Conservation (phyloP, 2,888 invertebrate species). For the Trisateles emortualis region DNA sequence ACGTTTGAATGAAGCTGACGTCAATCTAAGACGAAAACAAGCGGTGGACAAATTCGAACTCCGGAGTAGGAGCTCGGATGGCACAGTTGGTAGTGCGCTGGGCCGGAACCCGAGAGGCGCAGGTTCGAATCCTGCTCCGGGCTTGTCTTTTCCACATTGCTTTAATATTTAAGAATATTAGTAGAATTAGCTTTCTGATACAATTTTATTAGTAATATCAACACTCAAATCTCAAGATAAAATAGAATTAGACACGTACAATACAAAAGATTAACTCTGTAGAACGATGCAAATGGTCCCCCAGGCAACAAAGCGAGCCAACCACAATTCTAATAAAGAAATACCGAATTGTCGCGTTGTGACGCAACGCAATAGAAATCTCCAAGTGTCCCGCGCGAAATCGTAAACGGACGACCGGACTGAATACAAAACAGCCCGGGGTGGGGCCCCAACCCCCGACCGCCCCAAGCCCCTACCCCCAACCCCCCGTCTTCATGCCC, state of each 20-base stretch:
- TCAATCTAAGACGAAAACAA: too few relatives aligned
- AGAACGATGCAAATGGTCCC: constrained; percentile 41
- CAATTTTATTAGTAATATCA: background rate
- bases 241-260: constrained; percentile 24
- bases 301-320: constrained; percentile 52
- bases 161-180: too few relatives aligned
- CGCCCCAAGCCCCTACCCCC: constrained; percentile 43
- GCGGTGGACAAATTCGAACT: too few relatives aligned
- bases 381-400: constrained; percentile 83
- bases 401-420: constrained; percentile 80
- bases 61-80: too few relatives aligned
- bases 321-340: constrained; percentile 75
- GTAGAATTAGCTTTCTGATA: too few relatives aligned
- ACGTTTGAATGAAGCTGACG: too few relatives aligned
- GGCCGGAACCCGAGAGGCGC: too few relatives aligned
- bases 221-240: constrained; percentile 10
- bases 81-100: too few relatives aligned
- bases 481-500: constrained; percentile 76
- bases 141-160: too few relatives aligned
- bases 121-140: too few relatives aligned
- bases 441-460: constrained; percentile 52
- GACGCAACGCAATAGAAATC: constrained; percentile 77
- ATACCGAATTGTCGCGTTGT: constrained; percentile 73
- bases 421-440: constrained; percentile 81
- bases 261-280: constrained; percentile 43